Conservation (phyloP, 2,888 invertebrate genomes). For the Parnassius mnemosyne region DNA sequence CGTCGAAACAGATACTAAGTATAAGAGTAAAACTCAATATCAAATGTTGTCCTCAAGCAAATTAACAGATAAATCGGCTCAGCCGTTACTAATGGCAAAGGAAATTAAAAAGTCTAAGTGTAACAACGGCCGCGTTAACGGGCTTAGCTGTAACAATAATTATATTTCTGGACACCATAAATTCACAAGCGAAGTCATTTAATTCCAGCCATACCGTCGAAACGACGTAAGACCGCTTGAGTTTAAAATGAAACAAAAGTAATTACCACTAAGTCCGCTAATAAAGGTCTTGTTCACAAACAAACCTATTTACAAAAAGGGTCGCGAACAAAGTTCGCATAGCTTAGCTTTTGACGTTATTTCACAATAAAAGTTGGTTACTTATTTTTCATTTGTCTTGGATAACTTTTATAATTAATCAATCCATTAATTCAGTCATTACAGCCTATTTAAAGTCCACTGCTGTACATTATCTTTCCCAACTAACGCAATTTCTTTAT, state of each 20-base stretch:
- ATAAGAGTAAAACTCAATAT: background rate
- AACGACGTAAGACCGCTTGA: slow-evolving; percentile 60
- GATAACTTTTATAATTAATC: background rate
- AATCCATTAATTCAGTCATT: background rate
- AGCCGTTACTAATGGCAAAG: slow-evolving; percentile 14
- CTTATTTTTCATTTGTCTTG: background rate
- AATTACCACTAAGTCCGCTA: slow-evolving; percentile 57
- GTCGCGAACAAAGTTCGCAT: slow-evolving; percentile 27
- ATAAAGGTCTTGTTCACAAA: slow-evolving; percentile 40
- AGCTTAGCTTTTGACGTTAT: slow-evolving; percentile 1
- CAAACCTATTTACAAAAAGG: slow-evolving; percentile 33
- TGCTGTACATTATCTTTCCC: too few species aligned
- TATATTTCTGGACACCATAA: slow-evolving; percentile 50
- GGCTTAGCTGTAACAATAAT: slow-evolving; percentile 49
- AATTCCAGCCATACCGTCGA: slow-evolving; percentile 39
- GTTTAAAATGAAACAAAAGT: slow-evolving; percentile 68
- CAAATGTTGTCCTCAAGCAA: background rate
- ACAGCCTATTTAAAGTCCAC: too few species aligned
- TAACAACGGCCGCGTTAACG: slow-evolving; percentile 22
- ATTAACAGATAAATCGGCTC: background rate
- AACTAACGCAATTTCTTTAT: too few species aligned
- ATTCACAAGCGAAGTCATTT: slow-evolving; percentile 66
- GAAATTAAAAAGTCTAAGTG: slow-evolving; percentile 28
- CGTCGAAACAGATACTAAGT: too few species aligned
- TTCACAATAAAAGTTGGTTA: background rate